Conservation (phyloP, 2,888 invertebrate species). For the Agrotis clavis region DNA sequence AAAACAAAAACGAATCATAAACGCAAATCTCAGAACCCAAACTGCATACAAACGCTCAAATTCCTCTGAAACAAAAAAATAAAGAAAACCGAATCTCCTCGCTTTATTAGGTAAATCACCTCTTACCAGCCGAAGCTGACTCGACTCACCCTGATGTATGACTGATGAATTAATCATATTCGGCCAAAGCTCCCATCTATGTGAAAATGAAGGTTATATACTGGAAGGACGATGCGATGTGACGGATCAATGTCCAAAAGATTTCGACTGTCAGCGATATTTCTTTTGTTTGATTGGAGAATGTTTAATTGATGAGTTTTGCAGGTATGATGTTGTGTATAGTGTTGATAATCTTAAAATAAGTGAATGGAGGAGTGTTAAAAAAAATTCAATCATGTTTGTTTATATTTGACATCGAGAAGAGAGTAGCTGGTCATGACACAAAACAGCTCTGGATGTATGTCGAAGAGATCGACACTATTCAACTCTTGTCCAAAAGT, state of each 20-base stretch:
- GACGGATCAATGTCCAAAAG: constrained; percentile 28
- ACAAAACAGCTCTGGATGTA: too few species aligned
- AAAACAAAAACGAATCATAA: constrained; percentile 18
- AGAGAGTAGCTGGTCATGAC: too few species aligned
- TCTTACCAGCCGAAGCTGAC: constrained; percentile 53
- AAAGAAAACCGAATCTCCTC: constrained; percentile 18
- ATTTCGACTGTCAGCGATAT: constrained; percentile 30
- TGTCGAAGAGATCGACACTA: too few species aligned
- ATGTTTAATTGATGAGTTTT: constrained; percentile 22
- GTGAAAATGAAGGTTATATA: constrained; percentile 62
- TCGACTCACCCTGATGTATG: constrained; percentile 55
- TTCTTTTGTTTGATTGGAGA: constrained; percentile 46
- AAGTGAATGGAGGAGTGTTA: too few species aligned
- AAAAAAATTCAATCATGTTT: too few species aligned
- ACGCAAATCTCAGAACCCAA: constrained; percentile 15
- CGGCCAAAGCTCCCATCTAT: constrained; percentile 50
- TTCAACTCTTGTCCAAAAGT: too few species aligned
- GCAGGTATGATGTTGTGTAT: constrained; percentile 6
- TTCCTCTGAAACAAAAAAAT: constrained; percentile 45
- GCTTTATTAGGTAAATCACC: constrained; percentile 61
- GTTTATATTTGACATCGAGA: too few species aligned
- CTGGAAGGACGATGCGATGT: constrained; percentile 27
- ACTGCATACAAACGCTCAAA: constrained; percentile 57
- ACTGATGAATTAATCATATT: constrained; percentile 68
- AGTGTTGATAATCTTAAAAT: too few species aligned